These are phyloP conservation scores for Xestoiulus laeticollis DNA, from an alignment of 2,888 invertebrate genomes.

Conservation along the genomic window DNA sequence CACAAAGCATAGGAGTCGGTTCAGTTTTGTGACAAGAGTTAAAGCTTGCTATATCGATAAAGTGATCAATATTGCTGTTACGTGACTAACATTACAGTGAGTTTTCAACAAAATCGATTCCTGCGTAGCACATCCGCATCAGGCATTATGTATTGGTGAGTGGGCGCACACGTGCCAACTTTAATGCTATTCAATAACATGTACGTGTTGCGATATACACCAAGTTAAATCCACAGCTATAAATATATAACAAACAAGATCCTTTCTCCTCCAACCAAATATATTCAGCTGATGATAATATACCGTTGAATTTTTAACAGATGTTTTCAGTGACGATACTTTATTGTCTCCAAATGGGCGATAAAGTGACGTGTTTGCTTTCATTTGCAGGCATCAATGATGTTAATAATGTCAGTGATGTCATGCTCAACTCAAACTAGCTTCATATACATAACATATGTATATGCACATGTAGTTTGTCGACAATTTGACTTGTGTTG, in stretches of 20 bases:
- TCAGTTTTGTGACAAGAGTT: background rate
- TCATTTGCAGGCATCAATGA: background rate
- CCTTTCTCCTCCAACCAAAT: background rate
- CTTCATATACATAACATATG: no score
- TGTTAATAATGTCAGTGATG: no score
- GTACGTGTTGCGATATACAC: background rate
- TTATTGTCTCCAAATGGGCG: background rate
- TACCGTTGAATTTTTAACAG: background rate
- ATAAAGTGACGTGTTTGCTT: background rate
- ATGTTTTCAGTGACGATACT: background rate
- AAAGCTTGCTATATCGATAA: background rate
- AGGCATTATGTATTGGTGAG: background rate
- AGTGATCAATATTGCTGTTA: background rate
- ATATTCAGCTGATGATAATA: background rate
- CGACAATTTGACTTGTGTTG: no score
- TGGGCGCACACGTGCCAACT: background rate
- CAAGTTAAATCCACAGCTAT: background rate
- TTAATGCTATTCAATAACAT: background rate
- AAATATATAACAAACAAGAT: background rate
- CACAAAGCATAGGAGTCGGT: no score
- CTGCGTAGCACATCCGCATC: background rate
- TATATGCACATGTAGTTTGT: no score
- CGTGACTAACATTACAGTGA: background rate
- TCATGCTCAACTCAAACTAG: no score
- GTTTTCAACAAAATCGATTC: conserved; percentile 19